A percentile compares a stretch with the other conserved stretches of the same genome.
Conservation (phyloP, 1,140 invertebrate genomes). For the Brachionus koreanus region DNA sequence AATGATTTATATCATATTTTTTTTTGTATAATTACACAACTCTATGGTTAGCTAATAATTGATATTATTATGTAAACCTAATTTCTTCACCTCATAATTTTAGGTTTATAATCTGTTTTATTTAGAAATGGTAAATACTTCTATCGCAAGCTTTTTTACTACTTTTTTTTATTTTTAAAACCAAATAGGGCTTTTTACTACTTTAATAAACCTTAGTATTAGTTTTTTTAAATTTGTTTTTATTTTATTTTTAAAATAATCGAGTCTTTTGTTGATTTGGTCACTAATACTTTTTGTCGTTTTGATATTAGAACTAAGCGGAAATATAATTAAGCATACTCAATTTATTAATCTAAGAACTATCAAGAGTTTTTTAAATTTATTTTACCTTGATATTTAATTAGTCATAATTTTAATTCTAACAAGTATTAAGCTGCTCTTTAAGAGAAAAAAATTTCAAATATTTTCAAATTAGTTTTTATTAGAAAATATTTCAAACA, state of each 20-base stretch:
- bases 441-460: background rate
- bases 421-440: background rate
- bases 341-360: background rate
- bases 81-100: slow-evolving; percentile 2
- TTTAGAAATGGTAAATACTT: background rate
- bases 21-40: background rate
- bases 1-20: slow-evolving; percentile 1
- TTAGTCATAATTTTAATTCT: background rate
- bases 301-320: background rate
- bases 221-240: no score
- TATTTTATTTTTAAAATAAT: no score
- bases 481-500: background rate
- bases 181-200: background rate
- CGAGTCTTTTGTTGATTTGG: no score
- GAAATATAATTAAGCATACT: background rate
- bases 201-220: no score
- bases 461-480: background rate
- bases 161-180: background rate
- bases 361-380: background rate
- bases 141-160: background rate
- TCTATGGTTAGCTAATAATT: background rate
- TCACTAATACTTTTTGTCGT: no score
- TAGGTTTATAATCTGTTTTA: background rate
- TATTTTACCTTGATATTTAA: background rate
- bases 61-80: slow-evolving; percentile 9